Evolutionary conservation across 2,888 invertebrate genomes (phyloP).

Genomic region (Cabera pusaria): DNA sequence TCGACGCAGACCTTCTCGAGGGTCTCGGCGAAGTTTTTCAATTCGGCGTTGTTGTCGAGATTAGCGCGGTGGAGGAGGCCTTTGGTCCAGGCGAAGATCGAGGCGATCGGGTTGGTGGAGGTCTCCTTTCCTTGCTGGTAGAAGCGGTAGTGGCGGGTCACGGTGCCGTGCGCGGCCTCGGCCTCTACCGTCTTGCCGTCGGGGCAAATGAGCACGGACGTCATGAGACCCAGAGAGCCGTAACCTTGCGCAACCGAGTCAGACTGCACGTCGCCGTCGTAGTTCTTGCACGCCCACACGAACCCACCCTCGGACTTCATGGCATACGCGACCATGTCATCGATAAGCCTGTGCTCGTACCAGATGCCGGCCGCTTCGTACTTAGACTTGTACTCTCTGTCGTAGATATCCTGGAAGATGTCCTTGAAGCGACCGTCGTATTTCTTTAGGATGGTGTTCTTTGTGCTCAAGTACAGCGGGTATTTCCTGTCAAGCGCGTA

Average conservation of each 20-base stretch:
- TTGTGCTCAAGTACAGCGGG: constrained; percentile 97
- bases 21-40: constrained; percentile 91
- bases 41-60: constrained; percentile 91
- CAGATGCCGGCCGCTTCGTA: constrained; percentile 95
- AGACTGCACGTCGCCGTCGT: constrained; percentile 99
- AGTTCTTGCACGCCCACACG: constrained; percentile 99
- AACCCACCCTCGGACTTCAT: constrained; percentile 99
- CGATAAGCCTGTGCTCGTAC: constrained; percentile 99
- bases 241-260: constrained; percentile 99
- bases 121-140: constrained; percentile 98
- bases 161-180: constrained; percentile 99
- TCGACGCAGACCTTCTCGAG: constrained; percentile 96
- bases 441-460: constrained; percentile 97
- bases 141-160: constrained; percentile 94
- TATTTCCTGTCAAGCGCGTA: constrained; percentile 93
- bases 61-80: constrained; percentile 97
- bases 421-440: constrained; percentile 99
- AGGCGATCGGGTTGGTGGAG: constrained; percentile 99
- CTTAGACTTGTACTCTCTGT: constrained; percentile 91
- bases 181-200: constrained; percentile 99
- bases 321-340: constrained; percentile 99
- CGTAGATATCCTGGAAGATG: constrained; percentile 97
- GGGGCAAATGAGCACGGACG: constrained; percentile 97
- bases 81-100: constrained; percentile 99
- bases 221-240: constrained; percentile 98